Percentiles rank a stretch among this genome's conserved stretches.
phyloP scores from a whole-genome alignment of 2,888 invertebrate species.

The Schizaphis graminum region DNA sequence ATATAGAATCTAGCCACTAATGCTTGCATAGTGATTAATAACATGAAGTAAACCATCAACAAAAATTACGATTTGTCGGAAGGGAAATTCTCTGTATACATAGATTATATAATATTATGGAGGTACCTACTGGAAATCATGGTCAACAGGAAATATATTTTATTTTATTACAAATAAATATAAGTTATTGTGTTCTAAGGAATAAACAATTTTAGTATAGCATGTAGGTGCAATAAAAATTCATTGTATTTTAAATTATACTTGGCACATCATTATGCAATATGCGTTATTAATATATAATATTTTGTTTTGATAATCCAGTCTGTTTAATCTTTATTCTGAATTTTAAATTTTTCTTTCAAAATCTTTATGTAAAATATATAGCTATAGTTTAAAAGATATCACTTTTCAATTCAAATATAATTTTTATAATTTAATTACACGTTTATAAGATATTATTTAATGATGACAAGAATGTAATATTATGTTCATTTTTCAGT shows the following conservation, averaged over 20 bases:
- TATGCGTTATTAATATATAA: not conserved
- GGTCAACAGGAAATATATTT: constrained; percentile 62
- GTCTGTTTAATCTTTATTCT: not conserved
- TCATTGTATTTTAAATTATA: not conserved
- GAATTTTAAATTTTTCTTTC: not conserved
- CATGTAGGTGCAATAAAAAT: not conserved
- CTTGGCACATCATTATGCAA: not conserved
- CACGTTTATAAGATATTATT: not conserved
- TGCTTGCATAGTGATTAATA: not conserved
- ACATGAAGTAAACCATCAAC: not conserved
- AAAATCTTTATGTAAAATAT: constrained; percentile 1
- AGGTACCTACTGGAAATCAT: constrained; percentile 37
- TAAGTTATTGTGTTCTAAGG: constrained; percentile 17
- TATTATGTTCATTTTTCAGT: not conserved
- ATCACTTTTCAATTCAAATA: not conserved
- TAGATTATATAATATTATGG: constrained; percentile 8
- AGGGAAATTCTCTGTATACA: not conserved
- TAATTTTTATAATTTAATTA: not conserved
- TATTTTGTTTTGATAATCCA: not conserved
- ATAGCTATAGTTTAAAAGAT: not conserved
- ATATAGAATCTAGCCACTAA: not conserved
- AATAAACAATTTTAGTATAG: not conserved
- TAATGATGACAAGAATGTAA: not conserved
- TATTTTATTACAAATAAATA: constrained; percentile 57
- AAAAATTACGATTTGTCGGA: constrained; percentile 40